Base-by-base conservation (phyloP, 2,888 invertebrate genomes). In the Philereme transversata region DNA sequence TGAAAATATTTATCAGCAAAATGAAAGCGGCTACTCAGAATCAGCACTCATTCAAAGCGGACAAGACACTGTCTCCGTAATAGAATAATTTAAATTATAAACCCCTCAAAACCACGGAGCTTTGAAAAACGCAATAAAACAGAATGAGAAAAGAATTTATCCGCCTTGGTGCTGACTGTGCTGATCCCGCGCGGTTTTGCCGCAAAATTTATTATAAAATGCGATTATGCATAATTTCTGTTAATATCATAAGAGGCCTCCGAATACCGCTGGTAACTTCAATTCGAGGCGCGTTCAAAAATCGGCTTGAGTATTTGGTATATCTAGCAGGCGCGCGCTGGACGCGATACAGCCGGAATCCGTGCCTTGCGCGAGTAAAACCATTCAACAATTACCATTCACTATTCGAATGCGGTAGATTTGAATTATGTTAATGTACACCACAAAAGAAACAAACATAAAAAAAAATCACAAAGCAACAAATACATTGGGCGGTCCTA, bases 41-140 rank as follows among this genome's bases (percentile, higher is more conserved):
- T 62, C 64, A 62, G 64, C 59, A 64, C 64, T 68, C 57, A 64
- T 60, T 67, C 65, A 67, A 57, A 67, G 60, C 44, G 36, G 57
- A 48, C 59, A 65, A 51, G 51, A 62, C 59, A 75, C 71, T 74
- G 75, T 76, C 76, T 76, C 73, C 76, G 75, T 83, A 82, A 84
- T 84, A 80, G 79, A 84, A 84, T 85, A 84, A 86, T 84, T 86
- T 84, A 79, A 85, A 83, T 83, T 82, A 82, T 82, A 83, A 83
- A 78, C 82, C 85, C 62, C 79, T 73, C 72, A 71, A 75, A 79
- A 80, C 74, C 78, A 75, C 74, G 69, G 71, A 71, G 78, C 76
- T 74, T 77, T 70, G 65, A 71, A 76, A 70, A 72, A 78, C 76
- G 81, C 79, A 86, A 86, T 87, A 86, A 86, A 85, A 82, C 79